Evolutionary conservation across 2,888 invertebrate genomes (phyloP), one percentile per base, ranked within the genome.

Genomic region (Eilema depressum): DNA sequence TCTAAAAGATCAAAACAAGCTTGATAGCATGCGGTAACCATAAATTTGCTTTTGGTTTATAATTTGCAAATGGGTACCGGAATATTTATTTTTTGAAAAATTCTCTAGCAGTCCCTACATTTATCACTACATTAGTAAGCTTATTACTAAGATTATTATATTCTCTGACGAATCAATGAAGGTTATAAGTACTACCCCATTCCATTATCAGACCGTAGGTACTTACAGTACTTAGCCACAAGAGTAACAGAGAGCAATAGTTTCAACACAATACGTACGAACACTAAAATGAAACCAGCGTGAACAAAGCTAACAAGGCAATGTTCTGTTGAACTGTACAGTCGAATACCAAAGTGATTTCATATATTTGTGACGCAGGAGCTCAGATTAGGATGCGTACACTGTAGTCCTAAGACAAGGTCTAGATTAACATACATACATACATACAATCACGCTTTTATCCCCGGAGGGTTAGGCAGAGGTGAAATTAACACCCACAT

Each of bases 261-360:
- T 25, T 59, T 57, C 0, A 33, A 57, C 37, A 33, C 41, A 67
- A 14, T 60, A 60, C 20, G 1, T 20, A 60, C 57, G n/a, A n/a
- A 37, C 26, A 47, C 67, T 60, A 47, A 67, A 67, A 61, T 60
- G 67, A 47, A 67, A 67, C 26, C 41, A 67, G 59, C n/a, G 26
- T 67, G 41, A 61, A 47, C 60, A 61, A 67, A 37, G 37, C 67
- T 25, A 60, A 63, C 63, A 63, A 63, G 63, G 63, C 41, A 41
- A 63, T 37, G 25, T 63, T 60, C 33, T 47, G 47, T 17, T 12
- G 26, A 61, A 60, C 60, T 41, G 60, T 53, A 53, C 53, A 53
- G 53, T 53, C n/a, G 7, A 10, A 10, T 20, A 53, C 53, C 7
- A n/a, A 53, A n/a, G 53, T n/a, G 53, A 20, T 7, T 53, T 53